Base-by-base conservation (phyloP, 2,888 invertebrate genomes). In the Brachyopa scutellaris region DNA sequence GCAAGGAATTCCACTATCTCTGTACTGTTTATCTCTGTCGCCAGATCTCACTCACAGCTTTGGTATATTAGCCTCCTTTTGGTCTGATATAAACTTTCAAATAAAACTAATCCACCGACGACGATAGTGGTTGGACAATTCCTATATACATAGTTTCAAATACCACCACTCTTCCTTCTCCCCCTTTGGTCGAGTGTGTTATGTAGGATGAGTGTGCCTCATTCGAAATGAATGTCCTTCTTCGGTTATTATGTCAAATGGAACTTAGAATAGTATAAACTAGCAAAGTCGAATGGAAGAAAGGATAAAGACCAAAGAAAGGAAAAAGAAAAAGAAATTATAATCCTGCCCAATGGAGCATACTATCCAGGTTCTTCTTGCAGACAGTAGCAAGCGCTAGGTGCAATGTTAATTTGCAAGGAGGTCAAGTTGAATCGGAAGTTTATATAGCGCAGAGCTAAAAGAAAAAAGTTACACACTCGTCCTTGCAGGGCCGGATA, bases 341-440 rank as follows among this genome's bases (percentile, higher is more conserved):
- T 49, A 73, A 55, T 66, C 55, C 64, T 23, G 49, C 29, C 45
- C 53, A 73, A 26, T 29, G 17, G 33, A 55, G 15, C 17, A 59
- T 29, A 21, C 36, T 64, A 47, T 55, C 29, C 36, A 62, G 36
- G 29, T 53, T n/a, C 51, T 23, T 51, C 42, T 40, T 6, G 6
- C n/a, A 40, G 51, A 26, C 17, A 19, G 13, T 17, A 51, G 73
- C 19, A 36, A 55, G 23, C 23, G 36, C 19, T 51, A 67, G 42
- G 51, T 67, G 67, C 67, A 76, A 67, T 76, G 57, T 59, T 76
- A 76, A 76, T 76, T 76, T 76, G 42, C 51, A 51, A 76, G 51
- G 67, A 67, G 74, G 74, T 67, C 67, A 67, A 76, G 74, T 76
- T 67, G 59, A 76, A 76, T 76, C 67, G 67, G 74, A 76, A 33